Evolutionary conservation across 2,888 invertebrate genomes (phyloP).

Genomic region (Hydropsyche betteni): DNA sequence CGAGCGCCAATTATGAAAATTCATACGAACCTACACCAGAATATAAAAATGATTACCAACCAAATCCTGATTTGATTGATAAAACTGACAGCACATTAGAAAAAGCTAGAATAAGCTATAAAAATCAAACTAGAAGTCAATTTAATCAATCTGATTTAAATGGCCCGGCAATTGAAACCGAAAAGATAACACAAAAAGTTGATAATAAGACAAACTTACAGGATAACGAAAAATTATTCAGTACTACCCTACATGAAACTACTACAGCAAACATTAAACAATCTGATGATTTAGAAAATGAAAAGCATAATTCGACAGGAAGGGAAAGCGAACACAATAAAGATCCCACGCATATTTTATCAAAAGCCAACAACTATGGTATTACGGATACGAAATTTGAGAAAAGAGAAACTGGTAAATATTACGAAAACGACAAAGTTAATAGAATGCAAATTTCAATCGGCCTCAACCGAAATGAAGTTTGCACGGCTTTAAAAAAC

Average conservation of each 20-base stretch:
- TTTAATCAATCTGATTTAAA: too few species aligned
- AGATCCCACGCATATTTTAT: neutral
- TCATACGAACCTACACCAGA: neutral
- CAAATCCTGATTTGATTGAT: neutral
- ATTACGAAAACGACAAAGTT: neutral
- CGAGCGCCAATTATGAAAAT: neutral
- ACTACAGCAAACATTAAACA: too few species aligned
- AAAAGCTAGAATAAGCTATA: neutral
- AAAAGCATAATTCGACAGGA: too few species aligned
- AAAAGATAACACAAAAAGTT: too few species aligned
- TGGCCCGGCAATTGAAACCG: too few species aligned
- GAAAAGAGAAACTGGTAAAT: neutral
- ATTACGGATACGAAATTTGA: neutral
- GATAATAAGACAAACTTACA: too few species aligned
- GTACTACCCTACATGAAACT: too few species aligned
- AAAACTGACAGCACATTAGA: neutral
- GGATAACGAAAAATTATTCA: too few species aligned
- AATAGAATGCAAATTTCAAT: neutral
- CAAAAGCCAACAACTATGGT: constrained; percentile 11
- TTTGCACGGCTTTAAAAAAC: neutral
- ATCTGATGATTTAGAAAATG: too few species aligned
- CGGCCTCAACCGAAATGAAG: neutral
- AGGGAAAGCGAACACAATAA: too few species aligned
- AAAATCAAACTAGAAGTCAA: too few species aligned
- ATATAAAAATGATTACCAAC: neutral